Percentiles rank a stretch among this genome's conserved stretches.
Evolutionary conservation across 2,113 vertebrate species (phyloP).

Genomic region (Pedetes capensis): DNA sequence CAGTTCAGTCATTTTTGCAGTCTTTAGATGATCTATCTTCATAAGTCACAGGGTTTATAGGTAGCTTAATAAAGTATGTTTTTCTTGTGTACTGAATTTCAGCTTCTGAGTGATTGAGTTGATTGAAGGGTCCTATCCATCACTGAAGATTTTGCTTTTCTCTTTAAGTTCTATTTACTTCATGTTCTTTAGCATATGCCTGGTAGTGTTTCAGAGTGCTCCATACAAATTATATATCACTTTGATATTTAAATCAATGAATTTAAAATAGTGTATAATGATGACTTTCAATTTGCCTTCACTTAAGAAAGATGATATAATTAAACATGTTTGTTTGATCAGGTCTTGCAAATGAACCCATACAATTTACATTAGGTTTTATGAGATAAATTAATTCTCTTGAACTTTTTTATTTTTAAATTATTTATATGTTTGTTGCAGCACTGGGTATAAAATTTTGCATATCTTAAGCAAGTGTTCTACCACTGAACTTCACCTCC

Average conservation of each 20-base stretch:
- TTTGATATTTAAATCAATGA: slow-evolving; percentile 75
- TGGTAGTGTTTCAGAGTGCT: neutral
- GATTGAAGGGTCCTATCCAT: slow-evolving; percentile 49
- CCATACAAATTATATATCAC: slow-evolving; percentile 50
- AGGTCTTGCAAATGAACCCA: slow-evolving; percentile 50
- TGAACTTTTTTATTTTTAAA: neutral
- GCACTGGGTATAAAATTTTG: neutral
- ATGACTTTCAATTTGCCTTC: slow-evolving; percentile 68
- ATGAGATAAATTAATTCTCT: slow-evolving; percentile 19
- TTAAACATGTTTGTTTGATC: slow-evolving; percentile 66
- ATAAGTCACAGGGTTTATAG: neutral
- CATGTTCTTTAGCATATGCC: slow-evolving; percentile 16
- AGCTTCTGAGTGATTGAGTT: neutral
- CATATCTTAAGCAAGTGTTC: neutral
- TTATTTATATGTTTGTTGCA: neutral
- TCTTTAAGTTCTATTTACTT: slow-evolving; percentile 36
- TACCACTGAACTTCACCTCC: accelerated
- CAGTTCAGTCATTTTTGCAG: accelerated
- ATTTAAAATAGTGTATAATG: slow-evolving; percentile 65
- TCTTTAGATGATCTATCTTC: neutral
- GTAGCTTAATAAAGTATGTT: neutral
- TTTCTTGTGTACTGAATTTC: neutral
- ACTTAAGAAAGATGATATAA: slow-evolving; percentile 62
- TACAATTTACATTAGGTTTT: slow-evolving; percentile 38
- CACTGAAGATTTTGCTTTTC: slow-evolving; percentile 42